phyloP scores from a whole-genome alignment of 2,797 vertebrate species.

The Tapirus indicus region DNA sequence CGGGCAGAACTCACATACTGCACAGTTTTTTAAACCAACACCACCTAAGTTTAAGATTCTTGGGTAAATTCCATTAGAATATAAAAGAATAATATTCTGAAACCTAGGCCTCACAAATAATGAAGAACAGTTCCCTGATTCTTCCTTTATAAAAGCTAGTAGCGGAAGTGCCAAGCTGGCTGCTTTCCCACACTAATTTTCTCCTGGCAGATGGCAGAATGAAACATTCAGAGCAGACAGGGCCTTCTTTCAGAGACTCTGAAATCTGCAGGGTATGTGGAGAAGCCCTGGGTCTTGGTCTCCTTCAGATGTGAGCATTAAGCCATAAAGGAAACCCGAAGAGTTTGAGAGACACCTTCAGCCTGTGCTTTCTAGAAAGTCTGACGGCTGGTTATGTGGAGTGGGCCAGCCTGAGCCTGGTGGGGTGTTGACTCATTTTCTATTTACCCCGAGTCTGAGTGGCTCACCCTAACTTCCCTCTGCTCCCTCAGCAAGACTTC shows the following conservation, averaged over 20 bases:
- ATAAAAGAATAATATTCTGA: not conserved
- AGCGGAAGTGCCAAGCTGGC: not conserved
- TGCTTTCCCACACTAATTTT: conserved; percentile 24
- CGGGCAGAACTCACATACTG: not conserved
- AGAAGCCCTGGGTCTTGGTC: not conserved
- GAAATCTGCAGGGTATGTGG: not conserved
- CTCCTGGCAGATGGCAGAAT: conserved; percentile 7
- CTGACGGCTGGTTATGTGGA: not conserved
- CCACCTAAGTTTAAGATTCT: not conserved
- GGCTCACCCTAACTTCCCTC: not conserved
- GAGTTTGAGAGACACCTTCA: not conserved
- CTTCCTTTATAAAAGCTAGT: not conserved
- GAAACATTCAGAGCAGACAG: not conserved
- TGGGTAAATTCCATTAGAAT: conserved; percentile 1
- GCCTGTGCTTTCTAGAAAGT: not conserved
- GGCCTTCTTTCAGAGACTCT: conserved; percentile 2
- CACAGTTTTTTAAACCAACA: not conserved
- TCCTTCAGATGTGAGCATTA: not conserved
- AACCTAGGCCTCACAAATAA: not conserved
- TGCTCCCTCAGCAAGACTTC: not conserved
- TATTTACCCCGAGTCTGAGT: not conserved
- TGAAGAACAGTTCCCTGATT: not conserved
- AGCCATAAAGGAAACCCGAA: not conserved
- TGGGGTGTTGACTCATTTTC: conserved; percentile 21
- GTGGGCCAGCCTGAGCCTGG: not conserved